A percentile compares a stretch with the other conserved stretches of the same genome.
These are phyloP conservation scores for Genyomyrus donnyi DNA, from an alignment of 2,113 vertebrate genomes.

Conservation along the genomic window DNA sequence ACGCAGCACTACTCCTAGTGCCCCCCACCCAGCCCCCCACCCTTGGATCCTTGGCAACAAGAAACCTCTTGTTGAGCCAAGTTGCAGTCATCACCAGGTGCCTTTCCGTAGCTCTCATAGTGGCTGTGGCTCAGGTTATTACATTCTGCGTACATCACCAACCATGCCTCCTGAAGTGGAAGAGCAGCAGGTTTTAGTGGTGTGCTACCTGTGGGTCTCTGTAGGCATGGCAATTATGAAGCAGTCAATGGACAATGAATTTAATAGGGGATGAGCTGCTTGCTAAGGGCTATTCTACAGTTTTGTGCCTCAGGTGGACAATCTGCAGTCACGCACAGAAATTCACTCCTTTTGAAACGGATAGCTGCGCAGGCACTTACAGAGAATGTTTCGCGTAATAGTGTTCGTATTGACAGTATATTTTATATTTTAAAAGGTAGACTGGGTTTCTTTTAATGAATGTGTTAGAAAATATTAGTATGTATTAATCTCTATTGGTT, in stretches of 20 bases:
- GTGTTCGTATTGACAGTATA: not conserved
- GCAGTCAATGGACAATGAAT: not conserved
- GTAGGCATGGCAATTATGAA: not conserved
- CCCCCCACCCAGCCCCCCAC: not conserved
- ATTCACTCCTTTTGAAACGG: not conserved
- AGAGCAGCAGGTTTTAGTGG: not conserved
- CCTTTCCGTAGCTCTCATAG: not conserved
- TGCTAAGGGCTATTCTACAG: not conserved
- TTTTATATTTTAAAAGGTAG: not conserved
- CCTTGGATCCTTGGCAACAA: not conserved
- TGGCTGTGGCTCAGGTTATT: not conserved
- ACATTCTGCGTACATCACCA: not conserved
- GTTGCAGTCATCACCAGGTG: not conserved
- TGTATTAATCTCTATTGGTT: not conserved
- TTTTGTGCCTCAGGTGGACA: not conserved
- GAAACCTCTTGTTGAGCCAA: not conserved
- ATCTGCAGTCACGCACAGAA: not conserved
- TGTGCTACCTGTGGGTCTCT: not conserved
- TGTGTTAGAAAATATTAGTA: not conserved
- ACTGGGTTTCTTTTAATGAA: not conserved
- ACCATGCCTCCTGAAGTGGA: not conserved
- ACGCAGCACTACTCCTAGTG: slow-evolving; percentile 49
- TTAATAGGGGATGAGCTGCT: not conserved
- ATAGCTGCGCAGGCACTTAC: not conserved
- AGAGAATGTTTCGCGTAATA: not conserved